Conservation (phyloP, 2,888 invertebrate species). For the Sarcophaga rosellei region DNA sequence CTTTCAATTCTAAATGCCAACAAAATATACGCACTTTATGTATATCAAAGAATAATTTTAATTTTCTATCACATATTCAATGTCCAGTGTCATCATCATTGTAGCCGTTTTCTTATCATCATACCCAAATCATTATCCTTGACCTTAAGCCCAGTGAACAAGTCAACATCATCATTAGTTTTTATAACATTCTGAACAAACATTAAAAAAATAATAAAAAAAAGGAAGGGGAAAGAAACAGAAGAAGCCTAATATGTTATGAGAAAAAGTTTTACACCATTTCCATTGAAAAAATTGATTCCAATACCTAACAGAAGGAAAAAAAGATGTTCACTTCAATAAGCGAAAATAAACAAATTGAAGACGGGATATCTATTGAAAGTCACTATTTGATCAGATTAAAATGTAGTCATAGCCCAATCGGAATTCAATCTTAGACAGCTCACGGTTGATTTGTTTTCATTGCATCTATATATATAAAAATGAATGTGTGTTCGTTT, state of each 20-base stretch:
- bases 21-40: background rate
- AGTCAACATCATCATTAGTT: slow-evolving; percentile 62
- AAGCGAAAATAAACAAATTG: no score
- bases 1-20: background rate
- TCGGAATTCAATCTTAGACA: no score
- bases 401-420: no score
- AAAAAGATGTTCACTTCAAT: no score
- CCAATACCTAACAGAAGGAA: no score
- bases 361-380: no score
- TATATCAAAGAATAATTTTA: background rate
- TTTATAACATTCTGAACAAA: slow-evolving; percentile 3
- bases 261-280: slow-evolving; percentile 38
- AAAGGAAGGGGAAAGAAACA: background rate
- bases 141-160: slow-evolving; percentile 57
- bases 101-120: slow-evolving; percentile 37
- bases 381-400: no score
- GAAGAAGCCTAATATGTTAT: slow-evolving; percentile 59
- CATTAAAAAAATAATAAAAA: slow-evolving; percentile 5
- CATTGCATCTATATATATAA: no score
- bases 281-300: background rate
- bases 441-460: no score
- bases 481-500: no score
- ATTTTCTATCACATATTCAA: slow-evolving; percentile 11
- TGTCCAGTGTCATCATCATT: slow-evolving; percentile 34
- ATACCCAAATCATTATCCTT: slow-evolving; percentile 64